Percentiles rank a stretch among this genome's conserved stretches.
phyloP scores from a whole-genome alignment of 92 coral and sea anemone species.

The Zoanthus gigantus region DNA sequence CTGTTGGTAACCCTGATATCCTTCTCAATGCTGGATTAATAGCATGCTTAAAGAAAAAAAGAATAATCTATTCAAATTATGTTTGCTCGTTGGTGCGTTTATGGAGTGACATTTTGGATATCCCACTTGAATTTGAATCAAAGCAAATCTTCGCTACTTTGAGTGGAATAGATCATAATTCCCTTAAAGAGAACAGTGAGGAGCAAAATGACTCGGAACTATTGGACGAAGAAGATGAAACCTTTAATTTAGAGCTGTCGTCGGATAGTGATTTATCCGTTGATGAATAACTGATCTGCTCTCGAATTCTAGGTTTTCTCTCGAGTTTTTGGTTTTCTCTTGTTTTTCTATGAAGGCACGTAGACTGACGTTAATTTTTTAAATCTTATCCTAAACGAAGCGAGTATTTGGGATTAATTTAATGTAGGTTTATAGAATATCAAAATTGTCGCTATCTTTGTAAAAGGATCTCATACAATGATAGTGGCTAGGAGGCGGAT shows the following conservation, averaged over 20 bases:
- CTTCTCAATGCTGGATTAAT: conserved; percentile 26
- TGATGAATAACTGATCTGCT: conserved; percentile 30
- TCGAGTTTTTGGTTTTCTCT: too few relatives aligned
- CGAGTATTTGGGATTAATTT: too few relatives aligned
- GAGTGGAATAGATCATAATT: conserved; percentile 34
- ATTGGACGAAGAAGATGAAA: conserved; percentile 33
- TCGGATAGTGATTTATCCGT: not conserved
- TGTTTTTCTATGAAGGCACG: too few relatives aligned
- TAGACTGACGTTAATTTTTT: too few relatives aligned
- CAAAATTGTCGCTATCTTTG: too few relatives aligned
- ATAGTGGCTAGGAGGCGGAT: too few relatives aligned
- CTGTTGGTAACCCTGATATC: conserved; percentile 34
- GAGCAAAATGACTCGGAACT: not conserved
- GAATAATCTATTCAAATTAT: conserved; percentile 4
- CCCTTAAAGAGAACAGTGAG: too few relatives aligned
- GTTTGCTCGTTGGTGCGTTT: conserved; percentile 33
- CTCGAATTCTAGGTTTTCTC: too few relatives aligned
- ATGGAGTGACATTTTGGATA: conserved; percentile 47
- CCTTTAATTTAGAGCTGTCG: conserved; percentile 40
- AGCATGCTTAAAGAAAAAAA: conserved; percentile 40
- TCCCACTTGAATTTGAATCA: conserved; percentile 39
- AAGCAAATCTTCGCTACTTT: conserved; percentile 25
- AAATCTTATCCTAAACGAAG: too few relatives aligned
- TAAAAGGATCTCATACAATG: too few relatives aligned
- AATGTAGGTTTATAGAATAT: too few relatives aligned